Conservation (phyloP, 2,113 vertebrate genomes). For the Thamnophis sirtalis region DNA sequence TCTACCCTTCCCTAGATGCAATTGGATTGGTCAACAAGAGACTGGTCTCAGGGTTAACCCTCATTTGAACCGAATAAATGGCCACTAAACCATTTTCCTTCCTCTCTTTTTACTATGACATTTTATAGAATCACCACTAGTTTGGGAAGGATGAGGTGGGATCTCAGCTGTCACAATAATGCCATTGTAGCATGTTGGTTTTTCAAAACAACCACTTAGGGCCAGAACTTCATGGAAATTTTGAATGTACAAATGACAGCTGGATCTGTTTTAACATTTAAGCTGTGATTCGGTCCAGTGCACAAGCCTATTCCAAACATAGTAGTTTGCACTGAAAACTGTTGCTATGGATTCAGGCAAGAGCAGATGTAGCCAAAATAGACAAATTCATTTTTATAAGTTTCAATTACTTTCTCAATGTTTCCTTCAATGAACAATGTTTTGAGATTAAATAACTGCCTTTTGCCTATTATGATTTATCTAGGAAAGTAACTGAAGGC, state of each 20-base stretch:
- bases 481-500: neutral
- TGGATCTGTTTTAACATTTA: neutral
- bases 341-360: neutral
- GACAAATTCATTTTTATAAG: constrained; percentile 14
- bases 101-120: neutral
- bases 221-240: neutral
- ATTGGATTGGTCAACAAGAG: neutral
- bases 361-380: constrained; percentile 12
- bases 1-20: neutral
- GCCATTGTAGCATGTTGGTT: neutral
- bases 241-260: neutral
- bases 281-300: neutral
- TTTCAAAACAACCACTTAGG: neutral
- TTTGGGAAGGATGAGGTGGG: neutral
- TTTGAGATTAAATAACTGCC: constrained; percentile 8
- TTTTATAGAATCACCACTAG: neutral
- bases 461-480: neutral
- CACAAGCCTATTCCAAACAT: constrained; percentile 13
- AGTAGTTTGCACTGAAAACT: constrained; percentile 18
- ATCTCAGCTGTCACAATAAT: neutral
- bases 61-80: neutral
- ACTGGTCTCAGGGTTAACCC: neutral
- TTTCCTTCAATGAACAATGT: neutral
- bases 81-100: neutral
- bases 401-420: constrained; percentile 16